Evolutionary conservation across 1,140 invertebrate species (phyloP).

Genomic region (Caenorhabditis latens): DNA sequence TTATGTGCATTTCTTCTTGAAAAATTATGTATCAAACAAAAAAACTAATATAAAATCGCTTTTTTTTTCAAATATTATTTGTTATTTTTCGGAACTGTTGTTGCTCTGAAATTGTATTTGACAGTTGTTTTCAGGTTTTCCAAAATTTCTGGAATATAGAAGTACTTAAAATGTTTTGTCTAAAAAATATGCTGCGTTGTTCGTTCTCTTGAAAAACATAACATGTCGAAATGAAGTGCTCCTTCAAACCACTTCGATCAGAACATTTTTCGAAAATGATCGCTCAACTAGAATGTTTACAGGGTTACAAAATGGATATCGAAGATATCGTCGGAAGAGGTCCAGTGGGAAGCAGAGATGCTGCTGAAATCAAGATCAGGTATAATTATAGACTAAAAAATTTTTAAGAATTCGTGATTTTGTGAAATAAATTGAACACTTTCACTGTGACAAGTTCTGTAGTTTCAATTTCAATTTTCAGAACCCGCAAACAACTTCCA

Average conservation of each 20-base stretch:
- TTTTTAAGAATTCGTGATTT: background rate
- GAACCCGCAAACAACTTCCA: slow-evolving; percentile 39
- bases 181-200: no score
- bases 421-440: background rate
- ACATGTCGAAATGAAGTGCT: no score
- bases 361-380: slow-evolving; percentile 7
- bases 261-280: background rate
- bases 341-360: slow-evolving; percentile 23
- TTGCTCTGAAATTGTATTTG: slow-evolving; percentile 14
- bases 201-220: no score
- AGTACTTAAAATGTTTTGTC: no score
- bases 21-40: background rate
- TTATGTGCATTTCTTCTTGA: slow-evolving; percentile 47
- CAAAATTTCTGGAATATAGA: background rate
- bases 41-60: background rate
- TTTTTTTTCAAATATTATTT: background rate
- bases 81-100: background rate
- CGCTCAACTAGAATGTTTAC: background rate
- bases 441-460: no score
- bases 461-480: background rate
- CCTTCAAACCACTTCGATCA: no score
- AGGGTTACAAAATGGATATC: slow-evolving; percentile 48
- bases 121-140: background rate
- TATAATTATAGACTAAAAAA: background rate
- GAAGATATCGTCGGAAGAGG: slow-evolving; percentile 46